Conservation (phyloP, 2,797 vertebrate species). For the Catharus ustulatus region DNA sequence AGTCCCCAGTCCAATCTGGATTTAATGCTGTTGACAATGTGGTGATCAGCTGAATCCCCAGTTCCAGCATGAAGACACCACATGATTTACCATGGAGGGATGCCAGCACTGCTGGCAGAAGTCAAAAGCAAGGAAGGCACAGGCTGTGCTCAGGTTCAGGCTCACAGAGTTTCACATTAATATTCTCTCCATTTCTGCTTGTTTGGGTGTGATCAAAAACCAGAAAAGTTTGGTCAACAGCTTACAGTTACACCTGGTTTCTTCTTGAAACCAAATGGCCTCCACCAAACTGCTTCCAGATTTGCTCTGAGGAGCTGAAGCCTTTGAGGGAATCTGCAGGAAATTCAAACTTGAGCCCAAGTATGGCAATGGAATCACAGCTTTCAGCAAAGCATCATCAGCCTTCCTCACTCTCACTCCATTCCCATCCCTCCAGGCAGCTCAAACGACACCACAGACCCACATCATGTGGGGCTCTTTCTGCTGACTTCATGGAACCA, state of each 20-base stretch:
- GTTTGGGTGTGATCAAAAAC: neutral
- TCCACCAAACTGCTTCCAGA: slow-evolving; percentile 13
- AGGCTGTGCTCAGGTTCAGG: neutral
- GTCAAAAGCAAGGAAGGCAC: neutral
- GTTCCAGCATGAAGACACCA: neutral
- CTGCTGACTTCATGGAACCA: neutral
- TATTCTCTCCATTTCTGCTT: neutral
- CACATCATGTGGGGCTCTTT: rapidly evolving
- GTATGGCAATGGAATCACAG: neutral
- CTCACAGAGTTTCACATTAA: neutral
- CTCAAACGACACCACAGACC: neutral
- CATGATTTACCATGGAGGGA: neutral
- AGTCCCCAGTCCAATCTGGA: neutral
- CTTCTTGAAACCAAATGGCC: neutral
- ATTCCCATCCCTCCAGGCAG: neutral
- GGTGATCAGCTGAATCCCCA: neutral
- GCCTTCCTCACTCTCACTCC: neutral
- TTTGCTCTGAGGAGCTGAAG: neutral
- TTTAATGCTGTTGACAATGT: neutral
- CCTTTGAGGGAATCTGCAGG: neutral
- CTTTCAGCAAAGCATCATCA: neutral
- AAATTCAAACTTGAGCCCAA: neutral
- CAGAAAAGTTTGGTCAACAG: neutral
- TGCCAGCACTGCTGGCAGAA: neutral
- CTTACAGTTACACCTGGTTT: neutral